These are phyloP conservation scores for Ceratosolen solmsi DNA, from an alignment of 1,140 invertebrate species.

Conservation along the genomic window DNA sequence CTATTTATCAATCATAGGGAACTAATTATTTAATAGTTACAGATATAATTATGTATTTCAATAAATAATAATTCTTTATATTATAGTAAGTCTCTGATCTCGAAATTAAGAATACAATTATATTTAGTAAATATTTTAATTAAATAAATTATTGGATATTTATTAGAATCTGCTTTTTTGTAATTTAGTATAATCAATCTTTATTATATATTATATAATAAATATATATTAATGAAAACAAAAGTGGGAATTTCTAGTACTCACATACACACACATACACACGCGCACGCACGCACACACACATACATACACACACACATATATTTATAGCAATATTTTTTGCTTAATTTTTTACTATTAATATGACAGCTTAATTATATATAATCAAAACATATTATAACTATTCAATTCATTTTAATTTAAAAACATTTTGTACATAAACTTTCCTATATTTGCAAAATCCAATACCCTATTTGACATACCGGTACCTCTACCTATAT, in stretches of 20 bases:
- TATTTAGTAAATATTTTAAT: too few relatives aligned
- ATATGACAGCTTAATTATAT: neutral
- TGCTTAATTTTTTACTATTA: neutral
- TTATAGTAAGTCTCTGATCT: too few relatives aligned
- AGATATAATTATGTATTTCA: too few relatives aligned
- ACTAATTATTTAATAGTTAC: too few relatives aligned
- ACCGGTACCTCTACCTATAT: neutral
- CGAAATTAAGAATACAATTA: too few relatives aligned
- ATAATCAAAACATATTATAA: neutral
- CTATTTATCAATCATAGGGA: too few relatives aligned
- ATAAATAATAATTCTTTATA: too few relatives aligned
- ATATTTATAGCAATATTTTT: neutral
- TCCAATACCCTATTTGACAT: slow-evolving; percentile 22
- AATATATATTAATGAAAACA: neutral
- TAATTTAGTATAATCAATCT: neutral
- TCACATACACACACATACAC: neutral
- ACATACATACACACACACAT: too few relatives aligned
- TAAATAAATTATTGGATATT: neutral
- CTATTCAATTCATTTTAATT: neutral
- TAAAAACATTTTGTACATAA: slow-evolving; percentile 26
- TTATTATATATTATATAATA: too few relatives aligned
- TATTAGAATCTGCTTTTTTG: neutral
- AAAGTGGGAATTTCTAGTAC: neutral
- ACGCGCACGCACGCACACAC: too few relatives aligned
- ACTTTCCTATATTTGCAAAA: neutral